These are phyloP conservation scores for Drosophila asahinai DNA, from an alignment of 1,140 invertebrate species.

Conservation along the genomic window DNA sequence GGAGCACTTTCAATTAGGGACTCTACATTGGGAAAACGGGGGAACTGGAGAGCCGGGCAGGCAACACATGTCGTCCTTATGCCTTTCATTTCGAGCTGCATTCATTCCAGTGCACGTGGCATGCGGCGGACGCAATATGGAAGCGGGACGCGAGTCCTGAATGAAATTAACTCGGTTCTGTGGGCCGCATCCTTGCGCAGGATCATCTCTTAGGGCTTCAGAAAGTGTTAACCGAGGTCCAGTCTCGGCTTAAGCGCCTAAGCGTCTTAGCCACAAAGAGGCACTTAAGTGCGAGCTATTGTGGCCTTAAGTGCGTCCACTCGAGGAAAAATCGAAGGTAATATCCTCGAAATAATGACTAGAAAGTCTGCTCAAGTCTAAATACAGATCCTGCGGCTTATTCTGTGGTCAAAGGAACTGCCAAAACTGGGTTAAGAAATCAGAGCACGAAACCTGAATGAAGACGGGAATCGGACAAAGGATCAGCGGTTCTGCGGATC, in stretches of 20 bases:
- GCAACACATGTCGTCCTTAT: slow-evolving; percentile 66
- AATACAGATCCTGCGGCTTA: slow-evolving; percentile 33
- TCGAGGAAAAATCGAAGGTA: slow-evolving; percentile 15
- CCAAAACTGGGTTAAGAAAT: slow-evolving; percentile 18
- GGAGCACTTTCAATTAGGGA: slow-evolving; percentile 20
- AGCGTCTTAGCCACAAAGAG: slow-evolving; percentile 59
- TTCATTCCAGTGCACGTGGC: slow-evolving; percentile 4
- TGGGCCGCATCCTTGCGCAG: slow-evolving; percentile 15
- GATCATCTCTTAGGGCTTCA: slow-evolving; percentile 56
- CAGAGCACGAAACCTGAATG: slow-evolving; percentile 35
- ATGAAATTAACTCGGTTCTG: slow-evolving; percentile 55
- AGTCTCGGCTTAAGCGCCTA: slow-evolving; percentile 52
- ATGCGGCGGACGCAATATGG: slow-evolving; percentile 35
- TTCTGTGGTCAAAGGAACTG: slow-evolving; percentile 21
- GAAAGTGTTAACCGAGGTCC: slow-evolving; percentile 65
- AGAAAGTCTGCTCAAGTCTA: slow-evolving; percentile 30
- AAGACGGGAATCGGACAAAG: not conserved
- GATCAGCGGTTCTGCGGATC: slow-evolving; percentile 18
- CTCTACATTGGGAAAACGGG: slow-evolving; percentile 4
- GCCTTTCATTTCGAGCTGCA: slow-evolving; percentile 25
- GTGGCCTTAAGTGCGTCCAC: slow-evolving; percentile 67
- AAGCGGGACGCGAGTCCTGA: slow-evolving; percentile 30
- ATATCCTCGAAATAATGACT: not conserved
- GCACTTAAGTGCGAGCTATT: slow-evolving; percentile 64
- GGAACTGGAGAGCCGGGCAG: slow-evolving; percentile 6